Percentiles rank a stretch among this genome's conserved stretches.
phyloP scores from a whole-genome alignment of 2,113 vertebrate genomes.

The Ailurus styani region DNA sequence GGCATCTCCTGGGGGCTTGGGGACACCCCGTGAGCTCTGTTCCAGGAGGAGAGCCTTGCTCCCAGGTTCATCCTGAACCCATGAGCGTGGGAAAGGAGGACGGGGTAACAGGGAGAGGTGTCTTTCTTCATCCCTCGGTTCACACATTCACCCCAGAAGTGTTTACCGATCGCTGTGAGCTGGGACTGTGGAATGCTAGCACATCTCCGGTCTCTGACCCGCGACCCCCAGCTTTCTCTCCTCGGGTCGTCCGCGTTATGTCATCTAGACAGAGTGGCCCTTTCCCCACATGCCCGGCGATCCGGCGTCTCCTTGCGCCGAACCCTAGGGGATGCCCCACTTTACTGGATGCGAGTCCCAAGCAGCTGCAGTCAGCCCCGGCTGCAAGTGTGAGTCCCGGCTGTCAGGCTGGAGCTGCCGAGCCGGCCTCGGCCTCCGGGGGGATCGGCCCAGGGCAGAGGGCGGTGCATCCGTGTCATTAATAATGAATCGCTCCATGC shows the following conservation, averaged over 20 bases:
- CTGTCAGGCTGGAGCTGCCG: not conserved
- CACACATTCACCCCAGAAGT: not conserved
- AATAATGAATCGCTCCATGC: conserved; percentile 53
- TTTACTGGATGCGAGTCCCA: accelerated
- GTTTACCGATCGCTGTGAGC: accelerated
- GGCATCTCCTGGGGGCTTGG: not conserved
- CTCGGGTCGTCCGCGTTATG: not conserved
- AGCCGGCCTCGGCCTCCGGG: not conserved
- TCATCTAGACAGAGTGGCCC: not conserved
- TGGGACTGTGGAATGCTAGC: accelerated
- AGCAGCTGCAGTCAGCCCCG: not conserved
- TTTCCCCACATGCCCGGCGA: not conserved
- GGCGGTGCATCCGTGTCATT: conserved; percentile 30
- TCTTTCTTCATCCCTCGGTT: not conserved
- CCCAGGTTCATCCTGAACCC: not conserved
- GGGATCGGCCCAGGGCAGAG: not conserved
- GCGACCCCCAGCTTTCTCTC: not conserved
- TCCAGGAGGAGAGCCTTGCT: not conserved
- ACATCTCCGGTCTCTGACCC: not conserved
- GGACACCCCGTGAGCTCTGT: not conserved
- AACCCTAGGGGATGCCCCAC: not conserved
- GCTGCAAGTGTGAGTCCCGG: accelerated
- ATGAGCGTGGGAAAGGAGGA: not conserved
- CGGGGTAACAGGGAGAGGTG: not conserved
- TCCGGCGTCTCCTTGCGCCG: not conserved